Base-by-base conservation (phyloP, 2,797 vertebrate genomes). In the Arrhamphus sclerolepis region DNA sequence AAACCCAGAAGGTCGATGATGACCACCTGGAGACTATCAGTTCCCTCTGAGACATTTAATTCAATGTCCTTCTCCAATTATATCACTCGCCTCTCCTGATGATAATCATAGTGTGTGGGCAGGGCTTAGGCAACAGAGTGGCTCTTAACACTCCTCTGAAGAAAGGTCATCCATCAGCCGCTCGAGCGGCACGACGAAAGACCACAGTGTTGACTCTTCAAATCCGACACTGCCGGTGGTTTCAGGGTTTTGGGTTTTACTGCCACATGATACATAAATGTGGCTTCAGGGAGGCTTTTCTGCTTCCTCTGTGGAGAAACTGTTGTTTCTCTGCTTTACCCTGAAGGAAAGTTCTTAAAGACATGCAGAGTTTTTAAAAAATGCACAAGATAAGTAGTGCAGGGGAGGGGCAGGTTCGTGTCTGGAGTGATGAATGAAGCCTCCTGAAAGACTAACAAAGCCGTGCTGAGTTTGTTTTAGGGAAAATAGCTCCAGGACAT, bases 151-250 rank as follows among this genome's bases (percentile, higher is more conserved):
- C 24, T 26, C 24, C 24, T 26, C 24, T 26, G 24, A 26, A 0
- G 10, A 51, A 51, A 24, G 43, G 19, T 2, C 42, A 73, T 85
- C 77, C 67, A 46, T 89, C 77, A 81, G 65, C 68, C 28, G 61
- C 50, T 48, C 14, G 18, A 41, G 10, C 28, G 49, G 5, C 6
- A 1, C n/a, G n/a, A 53, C n/a, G n/a, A n/a, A n/a, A n/a, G n/a
- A n/a, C 78, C 75, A 34, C 70, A 53, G 6, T 59, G 73, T 77
- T 64, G 58, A 70, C 51, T 63, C 51, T 56, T 24, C 51, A 49
- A 66, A 69, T 66, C 63, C 8, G 1, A 24, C 0, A 21, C 66
- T 29, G 47, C 38, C 17, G 1, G 61, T 43, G 67, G 65, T 62
- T 75, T 68, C 6, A 4, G 44, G 53, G 56, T 28, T 51, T 43